Evolutionary conservation across 2,888 invertebrate genomes (phyloP).

Genomic region (Eupithecia exiguata): DNA sequence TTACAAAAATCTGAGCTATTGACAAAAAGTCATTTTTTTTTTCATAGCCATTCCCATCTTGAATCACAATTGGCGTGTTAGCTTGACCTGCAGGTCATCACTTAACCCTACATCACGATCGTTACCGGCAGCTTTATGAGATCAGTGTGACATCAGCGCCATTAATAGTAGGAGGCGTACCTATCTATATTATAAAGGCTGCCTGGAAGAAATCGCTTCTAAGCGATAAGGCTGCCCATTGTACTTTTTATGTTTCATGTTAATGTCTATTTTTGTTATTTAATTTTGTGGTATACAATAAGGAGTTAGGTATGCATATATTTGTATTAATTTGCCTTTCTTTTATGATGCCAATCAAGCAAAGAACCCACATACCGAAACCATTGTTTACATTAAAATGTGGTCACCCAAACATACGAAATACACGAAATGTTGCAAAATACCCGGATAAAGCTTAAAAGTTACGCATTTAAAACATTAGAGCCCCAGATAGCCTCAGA

Average conservation of each 20-base stretch:
- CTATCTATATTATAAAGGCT: background rate
- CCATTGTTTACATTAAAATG: background rate
- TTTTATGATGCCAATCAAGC: background rate
- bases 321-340: background rate
- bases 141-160: slow-evolving; percentile 39
- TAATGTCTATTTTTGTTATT: too few species aligned
- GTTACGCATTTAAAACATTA: slow-evolving; percentile 44
- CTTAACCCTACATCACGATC: slow-evolving; percentile 46
- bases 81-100: slow-evolving; percentile 39
- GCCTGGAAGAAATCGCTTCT: too few species aligned
- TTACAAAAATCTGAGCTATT: background rate
- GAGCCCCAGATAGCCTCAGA: slow-evolving; percentile 17
- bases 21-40: background rate
- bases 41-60: background rate
- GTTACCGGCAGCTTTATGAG: slow-evolving; percentile 41
- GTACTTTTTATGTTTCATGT: too few species aligned
- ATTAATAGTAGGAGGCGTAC: background rate
- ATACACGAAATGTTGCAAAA: slow-evolving; percentile 34
- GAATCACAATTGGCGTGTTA: background rate
- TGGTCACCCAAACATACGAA: slow-evolving; percentile 8
- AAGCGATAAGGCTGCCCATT: too few species aligned
- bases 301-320: too few species aligned
- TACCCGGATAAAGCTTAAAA: slow-evolving; percentile 33
- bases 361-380: background rate
- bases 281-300: too few species aligned